Evolutionary conservation across 37 sponge, comb jelly and placozoan genomes (phyloP).

Genomic region (Sycon ciliatum): DNA sequence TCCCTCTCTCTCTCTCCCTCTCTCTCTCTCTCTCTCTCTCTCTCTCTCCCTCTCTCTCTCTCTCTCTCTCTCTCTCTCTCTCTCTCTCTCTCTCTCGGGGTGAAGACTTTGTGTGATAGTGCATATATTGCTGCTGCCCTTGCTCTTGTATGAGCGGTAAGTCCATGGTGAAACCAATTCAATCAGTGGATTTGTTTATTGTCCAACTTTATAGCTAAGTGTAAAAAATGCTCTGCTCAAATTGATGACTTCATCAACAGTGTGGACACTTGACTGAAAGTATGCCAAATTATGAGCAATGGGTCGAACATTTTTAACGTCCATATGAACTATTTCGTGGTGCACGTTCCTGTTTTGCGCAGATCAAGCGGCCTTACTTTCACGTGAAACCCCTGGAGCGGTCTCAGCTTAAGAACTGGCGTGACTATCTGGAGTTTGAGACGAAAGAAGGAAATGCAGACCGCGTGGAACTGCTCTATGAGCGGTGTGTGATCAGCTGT

Average conservation of each 20-base stretch:
- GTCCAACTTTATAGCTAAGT: too few species aligned
- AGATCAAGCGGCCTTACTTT: constrained; percentile 87
- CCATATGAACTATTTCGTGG: neutral
- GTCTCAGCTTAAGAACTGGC: constrained; percentile 75
- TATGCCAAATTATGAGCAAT: neutral
- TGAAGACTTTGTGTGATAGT: too few species aligned
- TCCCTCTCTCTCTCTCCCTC: neutral
- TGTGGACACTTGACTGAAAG: too few species aligned
- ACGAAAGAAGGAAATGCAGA: constrained; percentile 41
- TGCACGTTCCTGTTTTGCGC: neutral
- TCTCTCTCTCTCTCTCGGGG: too few species aligned
- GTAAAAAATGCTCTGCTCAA: too few species aligned
- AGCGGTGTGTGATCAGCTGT: constrained; percentile 79
- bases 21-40: neutral
- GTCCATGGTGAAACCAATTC: too few species aligned
- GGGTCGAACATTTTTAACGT: neutral
- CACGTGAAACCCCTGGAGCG: constrained; percentile 73
- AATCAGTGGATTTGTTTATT: too few species aligned
- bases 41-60: neutral
- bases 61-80: too few species aligned
- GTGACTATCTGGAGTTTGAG: constrained; percentile 76
- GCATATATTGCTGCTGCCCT: too few species aligned
- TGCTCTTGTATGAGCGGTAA: too few species aligned
- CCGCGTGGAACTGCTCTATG: constrained; percentile 58
- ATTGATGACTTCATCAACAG: too few species aligned